phyloP scores from a whole-genome alignment of 2,797 vertebrate species.

The Myotis pilosus region DNA sequence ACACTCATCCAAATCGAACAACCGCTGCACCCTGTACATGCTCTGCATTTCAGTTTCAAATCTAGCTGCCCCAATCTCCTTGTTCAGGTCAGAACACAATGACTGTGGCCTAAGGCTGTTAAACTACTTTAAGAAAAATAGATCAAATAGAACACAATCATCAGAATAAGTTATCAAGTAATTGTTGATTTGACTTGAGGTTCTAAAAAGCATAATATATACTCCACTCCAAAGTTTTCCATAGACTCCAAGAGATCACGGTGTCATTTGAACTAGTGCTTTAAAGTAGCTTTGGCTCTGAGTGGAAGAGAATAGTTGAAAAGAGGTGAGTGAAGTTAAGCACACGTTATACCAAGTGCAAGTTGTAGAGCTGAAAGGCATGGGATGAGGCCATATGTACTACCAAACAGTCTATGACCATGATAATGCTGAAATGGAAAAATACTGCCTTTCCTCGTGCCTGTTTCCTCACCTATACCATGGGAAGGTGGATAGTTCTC shows the following conservation, averaged over 20 bases:
- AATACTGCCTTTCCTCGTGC: background rate
- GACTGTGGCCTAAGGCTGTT: conserved; percentile 51
- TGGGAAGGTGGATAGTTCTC: background rate
- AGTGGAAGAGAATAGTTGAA: background rate
- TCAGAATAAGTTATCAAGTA: conserved; percentile 53
- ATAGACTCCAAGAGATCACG: conserved; percentile 21
- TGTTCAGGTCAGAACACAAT: conserved; percentile 51
- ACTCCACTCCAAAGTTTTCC: conserved; percentile 33
- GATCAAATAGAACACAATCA: conserved; percentile 52
- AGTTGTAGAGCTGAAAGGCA: background rate
- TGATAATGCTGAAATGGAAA: background rate
- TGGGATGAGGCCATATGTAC: background rate
- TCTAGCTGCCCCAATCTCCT: background rate
- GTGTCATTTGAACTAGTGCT: background rate
- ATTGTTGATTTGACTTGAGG: conserved; percentile 54
- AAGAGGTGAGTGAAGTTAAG: background rate
- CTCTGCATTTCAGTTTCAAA: conserved; percentile 33
- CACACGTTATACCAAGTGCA: background rate
- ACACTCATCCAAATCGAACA: background rate
- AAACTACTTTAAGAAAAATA: conserved; percentile 65
- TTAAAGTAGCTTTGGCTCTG: conserved; percentile 10
- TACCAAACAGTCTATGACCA: background rate
- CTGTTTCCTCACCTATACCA: conserved; percentile 5
- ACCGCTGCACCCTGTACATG: background rate
- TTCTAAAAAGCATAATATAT: conserved; percentile 52